Base-by-base conservation (phyloP, 2,797 vertebrate species). In the Lycodopsis pacificus region DNA sequence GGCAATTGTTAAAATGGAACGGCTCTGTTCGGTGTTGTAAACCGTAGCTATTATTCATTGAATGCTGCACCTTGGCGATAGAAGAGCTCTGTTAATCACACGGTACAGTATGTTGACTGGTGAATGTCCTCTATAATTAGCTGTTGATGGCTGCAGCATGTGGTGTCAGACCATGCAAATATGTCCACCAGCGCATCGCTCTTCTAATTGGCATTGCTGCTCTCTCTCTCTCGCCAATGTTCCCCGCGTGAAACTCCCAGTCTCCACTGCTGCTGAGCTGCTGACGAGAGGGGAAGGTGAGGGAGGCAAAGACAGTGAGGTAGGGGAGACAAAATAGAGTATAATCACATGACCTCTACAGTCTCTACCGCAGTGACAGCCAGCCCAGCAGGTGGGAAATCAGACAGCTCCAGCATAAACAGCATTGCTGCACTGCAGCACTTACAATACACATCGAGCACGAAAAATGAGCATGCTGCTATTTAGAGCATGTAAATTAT, bases 81-180 rank as follows among this genome's bases (percentile, higher is more conserved):
- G 44, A 83, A 2, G 9, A 67, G 54, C 42, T 11, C 38, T 13
- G 38, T 75, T 77, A 71, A 71, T 89, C 72, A 42, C n/a, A 36
- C 56, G 5, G 6, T 83, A 67, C 76, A 65, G 13, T 32, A 13
- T 54, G 48, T 54, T 42, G 77, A 74, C 75, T 69, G 49, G 44
- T 76, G 38, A 64, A 65, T 68, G 42, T 85, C 65, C 77, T 69
- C 48, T 62, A 49, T 82, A 86, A 88, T 89, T 84, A 80, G 66
- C 71, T 32, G 77, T 32, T 76, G 75, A 77, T 44, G 40, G 76
- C 62, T 74, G 73, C 70, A 57, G 61, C 71, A 44, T 27, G 46
- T 11, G 56, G 40, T 46, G 77, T 76, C 83, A 79, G 34, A 65
- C 58, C n/a, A 22, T 49, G 79, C 70, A 87, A 76, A 82, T 71